Conservation (phyloP, 2,888 invertebrate species). For the Macrophya annulata region DNA sequence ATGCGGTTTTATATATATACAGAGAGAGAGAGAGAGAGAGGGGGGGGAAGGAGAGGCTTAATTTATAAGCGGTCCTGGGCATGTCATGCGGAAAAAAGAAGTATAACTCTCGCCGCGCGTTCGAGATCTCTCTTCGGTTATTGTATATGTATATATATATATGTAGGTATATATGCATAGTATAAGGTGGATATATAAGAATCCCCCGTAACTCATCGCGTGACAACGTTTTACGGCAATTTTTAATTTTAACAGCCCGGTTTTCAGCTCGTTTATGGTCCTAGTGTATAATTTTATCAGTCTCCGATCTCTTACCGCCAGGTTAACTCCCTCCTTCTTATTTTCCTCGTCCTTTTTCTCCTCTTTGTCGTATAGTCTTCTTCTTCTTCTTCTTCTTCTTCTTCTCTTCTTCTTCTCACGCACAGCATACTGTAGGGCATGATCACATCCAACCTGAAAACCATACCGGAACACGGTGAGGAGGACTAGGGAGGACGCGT, state of each 20-base stretch:
- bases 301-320: constrained; percentile 74
- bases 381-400: too few relatives aligned
- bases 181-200: constrained; percentile 4
- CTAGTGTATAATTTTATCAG: constrained; percentile 77
- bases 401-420: background rate
- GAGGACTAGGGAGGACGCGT: constrained; percentile 3
- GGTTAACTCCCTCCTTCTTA: background rate
- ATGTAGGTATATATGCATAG: background rate
- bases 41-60: too few relatives aligned
- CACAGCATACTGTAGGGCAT: background rate
- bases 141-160: too few relatives aligned
- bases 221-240: constrained; percentile 72
- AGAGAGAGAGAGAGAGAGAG: background rate
- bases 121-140: background rate
- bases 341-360: too few relatives aligned
- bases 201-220: constrained; percentile 69
- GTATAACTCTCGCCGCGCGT: background rate
- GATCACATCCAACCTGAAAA: background rate
- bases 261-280: constrained; percentile 74
- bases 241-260: constrained; percentile 77
- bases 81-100: constrained; percentile 4
- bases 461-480: constrained; percentile 22
- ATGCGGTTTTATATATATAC: background rate
- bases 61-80: constrained; percentile 10
- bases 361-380: too few relatives aligned